Percentiles rank a stretch among this genome's conserved stretches.
Conservation (phyloP, 2,888 invertebrate species). For the Drosophila buzzatii region DNA sequence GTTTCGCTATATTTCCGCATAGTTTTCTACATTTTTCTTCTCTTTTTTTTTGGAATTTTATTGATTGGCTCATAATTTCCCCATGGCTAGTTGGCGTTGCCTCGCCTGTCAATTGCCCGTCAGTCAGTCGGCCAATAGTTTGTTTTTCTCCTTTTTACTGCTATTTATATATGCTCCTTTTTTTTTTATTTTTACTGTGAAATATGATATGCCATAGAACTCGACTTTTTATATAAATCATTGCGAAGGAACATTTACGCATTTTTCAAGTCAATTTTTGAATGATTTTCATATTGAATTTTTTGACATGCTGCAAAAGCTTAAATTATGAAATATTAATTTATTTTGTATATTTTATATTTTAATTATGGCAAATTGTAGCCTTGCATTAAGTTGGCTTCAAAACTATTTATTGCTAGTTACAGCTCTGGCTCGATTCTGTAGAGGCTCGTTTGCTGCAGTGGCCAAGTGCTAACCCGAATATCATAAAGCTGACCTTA, state of each 20-base stretch:
- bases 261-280: not conserved
- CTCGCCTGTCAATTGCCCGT: slow-evolving; percentile 42
- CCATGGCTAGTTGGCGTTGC: slow-evolving; percentile 45
- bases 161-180: not conserved
- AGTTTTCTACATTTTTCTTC: slow-evolving; percentile 30
- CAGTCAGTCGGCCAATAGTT: slow-evolving; percentile 21
- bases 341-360: too few relatives aligned
- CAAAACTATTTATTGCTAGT: not conserved
- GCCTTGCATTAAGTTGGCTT: not conserved
- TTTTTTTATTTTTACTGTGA: not conserved
- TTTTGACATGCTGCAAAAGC: too few relatives aligned
- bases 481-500: slow-evolving; percentile 40
- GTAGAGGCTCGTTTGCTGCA: slow-evolving; percentile 12
- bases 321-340: too few relatives aligned
- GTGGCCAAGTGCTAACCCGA: slow-evolving; percentile 41
- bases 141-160: not conserved
- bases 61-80: slow-evolving; percentile 61
- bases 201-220: not conserved
- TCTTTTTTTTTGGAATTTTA: slow-evolving; percentile 27
- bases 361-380: not conserved
- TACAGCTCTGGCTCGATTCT: slow-evolving; percentile 12
- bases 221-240: not conserved
- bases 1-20: slow-evolving; percentile 38
- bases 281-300: not conserved
- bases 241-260: not conserved